Base-by-base conservation (phyloP, 2,797 vertebrate genomes). In the Poeciliopsis turneri region DNA sequence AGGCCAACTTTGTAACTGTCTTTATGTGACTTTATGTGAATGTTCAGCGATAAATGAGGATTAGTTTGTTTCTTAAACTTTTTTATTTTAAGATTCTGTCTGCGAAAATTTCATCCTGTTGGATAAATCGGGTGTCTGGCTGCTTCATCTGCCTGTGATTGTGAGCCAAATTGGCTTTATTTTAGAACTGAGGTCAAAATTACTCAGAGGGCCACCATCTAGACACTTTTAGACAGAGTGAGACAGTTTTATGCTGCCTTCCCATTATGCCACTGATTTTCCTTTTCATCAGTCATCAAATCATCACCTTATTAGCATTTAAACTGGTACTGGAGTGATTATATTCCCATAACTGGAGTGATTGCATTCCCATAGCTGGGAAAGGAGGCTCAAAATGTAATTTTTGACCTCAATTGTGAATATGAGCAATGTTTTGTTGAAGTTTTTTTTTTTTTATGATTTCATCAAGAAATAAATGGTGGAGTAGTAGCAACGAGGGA, bases 401-500 rank as follows among this genome's bases (percentile, higher is more conserved):
- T 39, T 2, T 75, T 45, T 76, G 2, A 78, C 16, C 45, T 51
- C 30, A 23, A 25, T 43, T 77, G 61, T 78, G 23, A 28, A 36
- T 77, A 33, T 46, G 13, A 69, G 33, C 78, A 30, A 20, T 46
- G 72, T 84, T 76, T 78, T 59, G 77, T 33, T 28, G 51, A 43
- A 68, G 45, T 41, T 10, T 2, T 2, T 13, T 45, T 23, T 61
- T 25, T 55, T 55, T 51, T 0, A 39, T 78, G 70, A 77, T 75
- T 76, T 84, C 77, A 78, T 73, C 18, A 43, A 28, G 74, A 64
- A 66, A 71, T 64, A 75, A 76, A 74, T 25, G 46, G 20, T n/a
- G 72, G 78, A 87, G 78, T 74, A 84, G 41, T 73, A 43, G 5
- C 28, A 23, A 46, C 28, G 46, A 74, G 64, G n/a, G 78, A 71